Base-by-base conservation (phyloP, 2,113 vertebrate genomes). In the Gasterosteus aculeatus region DNA sequence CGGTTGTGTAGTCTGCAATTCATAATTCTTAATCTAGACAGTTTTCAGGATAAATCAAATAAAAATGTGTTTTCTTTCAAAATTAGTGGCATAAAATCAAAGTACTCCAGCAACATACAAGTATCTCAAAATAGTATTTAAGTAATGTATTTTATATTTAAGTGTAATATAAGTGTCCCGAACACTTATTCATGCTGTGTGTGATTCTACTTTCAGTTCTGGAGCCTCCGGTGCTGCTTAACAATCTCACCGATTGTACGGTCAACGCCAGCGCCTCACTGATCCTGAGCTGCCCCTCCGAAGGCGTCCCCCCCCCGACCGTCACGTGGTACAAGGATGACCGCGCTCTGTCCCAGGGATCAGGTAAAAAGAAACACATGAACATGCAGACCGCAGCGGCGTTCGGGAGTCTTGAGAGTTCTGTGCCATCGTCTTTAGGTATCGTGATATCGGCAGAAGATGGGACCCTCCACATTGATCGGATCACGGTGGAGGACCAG, bases 311-410 rank as follows among this genome's bases (percentile, higher is more conserved):
- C 0, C 87, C 91, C n/a, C 97, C 97, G 7, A 91, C 91, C 42
- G 88, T 98, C 90, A 95, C 94, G 58, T 99, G 97, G 97, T 97
- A 97, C 93, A 99, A 97, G 94, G 94, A 98, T 75, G 90, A 95
- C 57, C 92, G 82, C 65, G 89, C 93, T 81, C 94, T 99, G 81
- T 93, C 93, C 1, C 93, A 94, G 83, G 94, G 95, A 86, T 95
- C 97, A 80, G 97, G 97, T 98, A 92, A 1, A 26, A 26, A 26
- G n/a, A 95, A 94, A 92, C 9, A 42, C 0, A 14, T 18, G 0
- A 6, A 63, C 11, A 3, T 10, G 2, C 10, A 10, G 42, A 29
- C 9, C 62, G 26, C 1, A 31, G 5, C 26, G 63, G 10, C 44
- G 29, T 31, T 51, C 29, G 31, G 4, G 19, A n/a, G n/a, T 62